phyloP scores from a whole-genome alignment of 2,113 vertebrate species.

The Macquaria ambigua region DNA sequence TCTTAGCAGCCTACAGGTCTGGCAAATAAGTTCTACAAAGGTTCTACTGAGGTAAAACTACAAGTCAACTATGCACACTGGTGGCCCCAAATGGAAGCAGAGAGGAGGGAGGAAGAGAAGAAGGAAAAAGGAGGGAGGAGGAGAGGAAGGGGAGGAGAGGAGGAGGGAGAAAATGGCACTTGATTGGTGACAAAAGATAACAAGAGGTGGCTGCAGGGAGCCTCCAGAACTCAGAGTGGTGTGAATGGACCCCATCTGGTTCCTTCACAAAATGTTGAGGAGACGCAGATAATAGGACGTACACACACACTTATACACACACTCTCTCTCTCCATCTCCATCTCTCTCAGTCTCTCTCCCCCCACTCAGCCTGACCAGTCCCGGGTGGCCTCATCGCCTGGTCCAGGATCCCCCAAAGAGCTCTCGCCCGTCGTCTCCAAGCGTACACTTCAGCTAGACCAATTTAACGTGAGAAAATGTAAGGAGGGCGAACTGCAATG shows the following conservation, averaged over 20 bases:
- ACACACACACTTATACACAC: slow-evolving; percentile 46
- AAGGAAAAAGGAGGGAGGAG: slow-evolving; percentile 19
- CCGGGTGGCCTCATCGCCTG: slow-evolving; percentile 73
- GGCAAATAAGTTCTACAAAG: neutral
- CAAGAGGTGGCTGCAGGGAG: slow-evolving; percentile 88
- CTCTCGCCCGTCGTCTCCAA: slow-evolving; percentile 64
- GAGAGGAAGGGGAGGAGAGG: slow-evolving; percentile 33
- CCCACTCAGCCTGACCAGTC: slow-evolving; percentile 67
- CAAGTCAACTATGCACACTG: slow-evolving; percentile 43
- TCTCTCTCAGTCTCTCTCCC: slow-evolving; percentile 39
- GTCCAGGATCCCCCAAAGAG: slow-evolving; percentile 79
- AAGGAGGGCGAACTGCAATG: slow-evolving; percentile 63
- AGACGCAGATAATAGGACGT: slow-evolving; percentile 73
- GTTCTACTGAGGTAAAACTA: slow-evolving; percentile 13
- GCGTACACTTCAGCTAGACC: slow-evolving; percentile 70
- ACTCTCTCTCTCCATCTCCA: slow-evolving; percentile 19
- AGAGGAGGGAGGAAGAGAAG: neutral
- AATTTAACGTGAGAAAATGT: slow-evolving; percentile 81
- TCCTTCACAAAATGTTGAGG: slow-evolving; percentile 82
- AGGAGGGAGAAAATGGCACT: slow-evolving; percentile 79
- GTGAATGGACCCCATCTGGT: slow-evolving; percentile 89
- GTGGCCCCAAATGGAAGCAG: slow-evolving; percentile 29
- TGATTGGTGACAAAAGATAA: slow-evolving; percentile 90
- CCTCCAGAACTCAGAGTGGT: slow-evolving; percentile 87
- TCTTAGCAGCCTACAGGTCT: neutral